Evolutionary conservation across 2,797 vertebrate species (phyloP).

Genomic region (Anolis apletophallus): DNA sequence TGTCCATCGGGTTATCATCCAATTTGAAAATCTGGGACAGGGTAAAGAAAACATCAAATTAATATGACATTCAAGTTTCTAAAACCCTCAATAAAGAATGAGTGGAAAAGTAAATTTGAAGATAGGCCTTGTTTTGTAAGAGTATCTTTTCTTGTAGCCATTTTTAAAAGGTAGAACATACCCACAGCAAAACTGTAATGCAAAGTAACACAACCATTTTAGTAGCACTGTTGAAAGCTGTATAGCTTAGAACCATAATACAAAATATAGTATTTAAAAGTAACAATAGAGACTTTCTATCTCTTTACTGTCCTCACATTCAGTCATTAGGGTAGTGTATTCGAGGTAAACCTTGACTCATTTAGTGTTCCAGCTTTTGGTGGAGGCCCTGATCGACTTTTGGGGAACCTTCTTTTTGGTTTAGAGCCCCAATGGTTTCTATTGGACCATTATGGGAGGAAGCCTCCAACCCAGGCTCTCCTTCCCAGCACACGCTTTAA

Average conservation of each 20-base stretch:
- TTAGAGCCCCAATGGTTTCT: too few species aligned
- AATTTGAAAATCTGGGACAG: background rate
- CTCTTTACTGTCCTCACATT: background rate
- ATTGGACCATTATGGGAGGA: too few species aligned
- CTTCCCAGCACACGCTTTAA: too few species aligned
- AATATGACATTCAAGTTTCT: background rate
- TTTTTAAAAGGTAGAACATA: background rate
- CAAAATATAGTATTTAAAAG: background rate
- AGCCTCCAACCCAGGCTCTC: too few species aligned
- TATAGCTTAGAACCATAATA: background rate
- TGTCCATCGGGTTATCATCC: background rate
- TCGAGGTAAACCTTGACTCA: too few species aligned
- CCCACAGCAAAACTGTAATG: background rate
- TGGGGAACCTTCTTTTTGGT: too few species aligned
- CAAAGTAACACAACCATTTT: background rate
- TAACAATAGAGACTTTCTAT: background rate
- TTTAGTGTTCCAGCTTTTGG: too few species aligned
- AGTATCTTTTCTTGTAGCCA: background rate
- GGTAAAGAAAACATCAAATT: background rate
- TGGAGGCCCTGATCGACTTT: too few species aligned
- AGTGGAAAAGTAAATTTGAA: background rate
- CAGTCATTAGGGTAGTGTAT: too few species aligned
- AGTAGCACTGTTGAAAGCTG: too few species aligned
- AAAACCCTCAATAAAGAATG: background rate
- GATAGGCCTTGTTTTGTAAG: background rate